Percentiles rank a stretch among this genome's conserved stretches.
phyloP scores from a whole-genome alignment of 2,113 vertebrate genomes.

The Sapayoa aenigma region DNA sequence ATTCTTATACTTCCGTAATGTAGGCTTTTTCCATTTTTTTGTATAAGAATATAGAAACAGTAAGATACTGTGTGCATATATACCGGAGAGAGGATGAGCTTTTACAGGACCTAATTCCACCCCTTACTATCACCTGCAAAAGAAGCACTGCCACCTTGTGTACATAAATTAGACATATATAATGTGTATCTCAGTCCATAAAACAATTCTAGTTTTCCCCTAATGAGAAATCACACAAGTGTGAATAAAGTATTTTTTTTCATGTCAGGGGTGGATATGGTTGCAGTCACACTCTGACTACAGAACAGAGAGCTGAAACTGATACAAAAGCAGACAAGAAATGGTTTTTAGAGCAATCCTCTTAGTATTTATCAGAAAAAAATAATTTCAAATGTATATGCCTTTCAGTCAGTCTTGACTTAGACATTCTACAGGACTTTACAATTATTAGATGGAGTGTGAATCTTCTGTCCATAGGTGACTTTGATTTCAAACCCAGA shows the following conservation, averaged over 20 bases:
- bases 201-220: neutral
- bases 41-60: neutral
- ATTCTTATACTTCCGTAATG: neutral
- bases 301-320: neutral
- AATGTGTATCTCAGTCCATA: neutral
- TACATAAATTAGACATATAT: neutral
- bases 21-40: neutral
- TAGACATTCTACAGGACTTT: neutral
- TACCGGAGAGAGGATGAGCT: neutral
- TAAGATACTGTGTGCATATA: neutral
- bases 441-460: neutral
- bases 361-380: neutral
- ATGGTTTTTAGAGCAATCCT: neutral
- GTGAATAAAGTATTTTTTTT: neutral
- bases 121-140: neutral
- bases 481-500: neutral
- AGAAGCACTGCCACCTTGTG: neutral
- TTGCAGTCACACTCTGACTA: neutral
- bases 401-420: neutral
- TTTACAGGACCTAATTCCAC: neutral
- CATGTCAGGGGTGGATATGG: neutral
- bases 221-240: neutral
- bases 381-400: neutral
- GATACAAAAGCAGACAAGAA: neutral
- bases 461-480: neutral